phyloP scores from a whole-genome alignment of 2,888 invertebrate genomes.

The Venusia cambrica region DNA sequence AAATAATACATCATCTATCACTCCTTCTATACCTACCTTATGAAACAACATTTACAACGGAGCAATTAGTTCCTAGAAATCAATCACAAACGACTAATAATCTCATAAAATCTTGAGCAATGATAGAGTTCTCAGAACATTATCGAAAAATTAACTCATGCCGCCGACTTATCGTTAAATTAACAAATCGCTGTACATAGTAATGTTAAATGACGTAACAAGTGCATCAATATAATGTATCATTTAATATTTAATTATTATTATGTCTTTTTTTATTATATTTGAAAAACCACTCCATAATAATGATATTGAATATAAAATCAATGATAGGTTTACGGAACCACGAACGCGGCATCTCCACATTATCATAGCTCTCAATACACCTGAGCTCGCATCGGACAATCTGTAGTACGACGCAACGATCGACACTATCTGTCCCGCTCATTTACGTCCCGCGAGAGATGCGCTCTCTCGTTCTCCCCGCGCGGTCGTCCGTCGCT shows the following conservation, averaged over 20 bases:
- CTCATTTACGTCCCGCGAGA: constrained; percentile 56
- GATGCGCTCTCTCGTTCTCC: constrained; percentile 73
- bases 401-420: constrained; percentile 71
- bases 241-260: constrained; percentile 1
- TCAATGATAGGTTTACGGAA: constrained; percentile 27
- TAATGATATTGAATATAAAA: constrained; percentile 11
- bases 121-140: constrained; percentile 30
- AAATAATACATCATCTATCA: constrained; percentile 19
- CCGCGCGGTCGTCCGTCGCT: constrained; percentile 61
- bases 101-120: constrained; percentile 30
- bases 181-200: constrained; percentile 27
- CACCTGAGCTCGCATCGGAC: constrained; percentile 70
- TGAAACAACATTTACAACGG: constrained; percentile 16
- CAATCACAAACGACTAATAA: constrained; percentile 23
- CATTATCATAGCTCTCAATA: constrained; percentile 70
- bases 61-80: constrained; percentile 27
- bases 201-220: constrained; percentile 21
- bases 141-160: constrained; percentile 31
- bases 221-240: constrained; percentile 4
- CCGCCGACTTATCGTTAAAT: constrained; percentile 29
- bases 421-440: constrained; percentile 63
- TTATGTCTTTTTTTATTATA: background rate
- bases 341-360: constrained; percentile 63
- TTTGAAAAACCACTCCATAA: no score
- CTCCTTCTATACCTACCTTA: constrained; percentile 17